A percentile compares a stretch with the other conserved stretches of the same genome.
Evolutionary conservation across 2,113 vertebrate species (phyloP).

Genomic region (Mesoclemmys tuberculata): DNA sequence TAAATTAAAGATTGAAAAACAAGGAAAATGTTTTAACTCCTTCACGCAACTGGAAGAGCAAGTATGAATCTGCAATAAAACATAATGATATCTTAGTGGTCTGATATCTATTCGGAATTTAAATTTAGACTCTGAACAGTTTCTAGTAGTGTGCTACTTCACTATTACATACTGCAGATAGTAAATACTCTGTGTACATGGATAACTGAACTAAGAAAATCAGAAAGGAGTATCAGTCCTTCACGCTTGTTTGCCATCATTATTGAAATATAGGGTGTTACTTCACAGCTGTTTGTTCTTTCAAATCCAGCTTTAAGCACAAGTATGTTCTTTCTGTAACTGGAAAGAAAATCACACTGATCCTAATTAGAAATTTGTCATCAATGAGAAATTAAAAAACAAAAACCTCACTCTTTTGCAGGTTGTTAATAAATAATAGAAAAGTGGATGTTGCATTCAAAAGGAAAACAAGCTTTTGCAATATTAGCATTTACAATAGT

Average conservation of each 20-base stretch:
- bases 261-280: background rate
- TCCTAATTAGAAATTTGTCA: conserved; percentile 11
- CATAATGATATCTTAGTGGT: background rate
- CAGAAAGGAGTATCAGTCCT: background rate
- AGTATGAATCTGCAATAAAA: conserved; percentile 31
- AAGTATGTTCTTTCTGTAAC: background rate
- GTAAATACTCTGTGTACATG: background rate
- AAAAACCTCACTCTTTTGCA: conserved; percentile 18
- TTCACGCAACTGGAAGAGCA: conserved; percentile 69
- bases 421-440: conserved; percentile 34
- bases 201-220: background rate
- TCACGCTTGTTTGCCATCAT: background rate
- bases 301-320: background rate
- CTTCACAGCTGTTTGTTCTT: background rate
- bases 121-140: conserved; percentile 10
- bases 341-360: conserved; percentile 14
- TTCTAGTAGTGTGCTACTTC: background rate
- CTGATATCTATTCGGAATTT: conserved; percentile 21
- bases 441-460: conserved; percentile 52
- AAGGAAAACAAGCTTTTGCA: conserved; percentile 55
- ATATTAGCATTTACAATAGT: conserved; percentile 65
- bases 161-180: background rate
- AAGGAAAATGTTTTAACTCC: conserved; percentile 84
- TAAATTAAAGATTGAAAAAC: conserved; percentile 86
- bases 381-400: conserved; percentile 33